A percentile compares a stretch with the other conserved stretches of the same genome.
Conservation (phyloP, 2,113 vertebrate genomes). For the Phocoena sinus region DNA sequence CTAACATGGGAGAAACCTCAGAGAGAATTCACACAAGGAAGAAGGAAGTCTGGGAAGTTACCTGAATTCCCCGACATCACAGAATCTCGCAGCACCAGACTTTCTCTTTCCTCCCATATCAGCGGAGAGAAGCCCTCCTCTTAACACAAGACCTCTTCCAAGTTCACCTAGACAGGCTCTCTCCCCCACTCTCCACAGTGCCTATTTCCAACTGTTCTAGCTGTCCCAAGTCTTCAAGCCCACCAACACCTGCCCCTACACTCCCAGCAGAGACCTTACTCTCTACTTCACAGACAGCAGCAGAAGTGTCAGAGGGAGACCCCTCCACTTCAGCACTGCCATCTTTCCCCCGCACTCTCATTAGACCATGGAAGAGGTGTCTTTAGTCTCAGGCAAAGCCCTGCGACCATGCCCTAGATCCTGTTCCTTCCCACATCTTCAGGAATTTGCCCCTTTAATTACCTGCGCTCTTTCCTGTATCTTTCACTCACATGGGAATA, state of each 20-base stretch:
- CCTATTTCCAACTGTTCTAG: background rate
- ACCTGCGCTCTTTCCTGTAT: background rate
- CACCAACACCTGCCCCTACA: background rate
- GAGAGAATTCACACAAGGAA: background rate
- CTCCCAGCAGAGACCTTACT: accelerated
- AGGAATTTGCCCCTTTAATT: background rate
- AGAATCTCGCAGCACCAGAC: background rate
- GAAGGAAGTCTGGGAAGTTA: background rate
- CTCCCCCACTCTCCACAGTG: background rate
- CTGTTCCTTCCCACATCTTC: background rate
- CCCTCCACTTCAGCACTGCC: too few species aligned
- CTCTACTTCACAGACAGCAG: background rate
- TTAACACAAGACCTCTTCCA: background rate
- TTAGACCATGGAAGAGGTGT: background rate
- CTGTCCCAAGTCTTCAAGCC: background rate
- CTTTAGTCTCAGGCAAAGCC: background rate
- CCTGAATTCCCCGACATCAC: background rate
- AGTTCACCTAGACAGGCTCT: background rate
- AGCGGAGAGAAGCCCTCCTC: background rate
- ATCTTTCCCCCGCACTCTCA: background rate
- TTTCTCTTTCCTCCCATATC: background rate
- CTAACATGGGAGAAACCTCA: background rate
- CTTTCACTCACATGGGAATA: background rate
- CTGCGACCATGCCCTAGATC: background rate
- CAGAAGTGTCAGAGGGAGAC: background rate